A percentile compares a stretch with the other conserved stretches of the same genome.
phyloP scores from a whole-genome alignment of 2,113 vertebrate species.

The Corynorhinus townsendii region DNA sequence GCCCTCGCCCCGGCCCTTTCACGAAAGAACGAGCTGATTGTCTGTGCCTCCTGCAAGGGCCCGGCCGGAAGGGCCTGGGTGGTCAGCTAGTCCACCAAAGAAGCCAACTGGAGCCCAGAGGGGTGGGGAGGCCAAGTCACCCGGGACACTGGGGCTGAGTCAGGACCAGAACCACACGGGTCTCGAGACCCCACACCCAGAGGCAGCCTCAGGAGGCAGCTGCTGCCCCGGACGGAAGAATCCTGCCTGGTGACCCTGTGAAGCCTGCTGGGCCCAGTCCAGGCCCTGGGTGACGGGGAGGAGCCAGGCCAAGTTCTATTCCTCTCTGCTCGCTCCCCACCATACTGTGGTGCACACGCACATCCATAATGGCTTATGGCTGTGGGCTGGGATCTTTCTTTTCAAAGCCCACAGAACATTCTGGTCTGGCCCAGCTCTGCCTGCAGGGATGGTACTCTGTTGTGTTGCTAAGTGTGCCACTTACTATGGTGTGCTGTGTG shows the following conservation, averaged over 20 bases:
- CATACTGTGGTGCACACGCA: no score
- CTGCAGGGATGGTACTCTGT: not conserved
- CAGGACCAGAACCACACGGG: not conserved
- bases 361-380: not conserved
- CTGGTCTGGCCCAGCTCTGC: not conserved
- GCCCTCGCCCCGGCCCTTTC: not conserved
- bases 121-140: not conserved
- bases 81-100: constrained; percentile 21
- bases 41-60: not conserved
- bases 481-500: not conserved
- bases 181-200: not conserved
- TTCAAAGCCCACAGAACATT: not conserved
- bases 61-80: not conserved
- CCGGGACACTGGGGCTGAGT: not conserved
- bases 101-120: not conserved
- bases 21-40: constrained; percentile 52
- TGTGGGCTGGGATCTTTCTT: not conserved
- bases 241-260: no score
- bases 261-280: not conserved
- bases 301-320: not conserved
- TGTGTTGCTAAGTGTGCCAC: not conserved
- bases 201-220: not conserved
- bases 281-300: not conserved
- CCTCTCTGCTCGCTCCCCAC: not conserved
- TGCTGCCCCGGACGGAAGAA: not conserved